Evolutionary conservation across 2,797 vertebrate genomes (phyloP).

Genomic region (Sebastes hopkinsi): DNA sequence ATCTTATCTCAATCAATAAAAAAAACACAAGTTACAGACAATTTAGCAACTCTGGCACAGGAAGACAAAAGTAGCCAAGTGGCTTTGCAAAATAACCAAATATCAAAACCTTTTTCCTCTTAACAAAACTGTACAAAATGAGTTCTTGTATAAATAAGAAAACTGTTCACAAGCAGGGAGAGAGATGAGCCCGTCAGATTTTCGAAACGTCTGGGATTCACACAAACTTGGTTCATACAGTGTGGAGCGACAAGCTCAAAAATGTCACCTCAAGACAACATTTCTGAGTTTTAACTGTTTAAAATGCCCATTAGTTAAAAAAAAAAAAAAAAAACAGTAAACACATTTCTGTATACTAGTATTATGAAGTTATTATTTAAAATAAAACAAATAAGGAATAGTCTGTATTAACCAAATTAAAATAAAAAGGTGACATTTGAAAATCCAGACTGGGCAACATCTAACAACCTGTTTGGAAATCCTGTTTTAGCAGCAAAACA

Average conservation of each 20-base stretch:
- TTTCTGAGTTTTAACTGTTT: background rate
- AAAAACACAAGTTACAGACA: slow-evolving; percentile 81
- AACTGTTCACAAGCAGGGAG: slow-evolving; percentile 78
- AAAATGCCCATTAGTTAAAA: background rate
- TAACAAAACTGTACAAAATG: slow-evolving; percentile 87
- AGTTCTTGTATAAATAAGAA: slow-evolving; percentile 89
- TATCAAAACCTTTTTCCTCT: slow-evolving; percentile 80
- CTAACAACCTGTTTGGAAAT: slow-evolving; percentile 70
- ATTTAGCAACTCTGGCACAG: slow-evolving; percentile 84
- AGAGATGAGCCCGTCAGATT: slow-evolving; percentile 58
- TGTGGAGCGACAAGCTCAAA: background rate
- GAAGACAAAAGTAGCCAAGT: slow-evolving; percentile 81
- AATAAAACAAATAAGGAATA: background rate
- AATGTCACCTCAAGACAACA: background rate
- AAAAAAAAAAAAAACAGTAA: background rate
- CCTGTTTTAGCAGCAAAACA: slow-evolving; percentile 86
- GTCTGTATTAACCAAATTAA: slow-evolving; percentile 23
- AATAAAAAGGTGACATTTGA: slow-evolving; percentile 48
- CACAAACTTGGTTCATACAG: slow-evolving; percentile 41
- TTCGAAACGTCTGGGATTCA: slow-evolving; percentile 59
- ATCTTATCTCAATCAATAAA: slow-evolving; percentile 79
- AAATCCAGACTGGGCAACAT: slow-evolving; percentile 57
- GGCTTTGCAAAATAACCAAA: slow-evolving; percentile 79
- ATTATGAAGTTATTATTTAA: background rate
- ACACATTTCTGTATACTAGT: background rate